These are phyloP conservation scores for Strigamia crassipes DNA, from an alignment of 2,888 invertebrate genomes.

Conservation along the genomic window DNA sequence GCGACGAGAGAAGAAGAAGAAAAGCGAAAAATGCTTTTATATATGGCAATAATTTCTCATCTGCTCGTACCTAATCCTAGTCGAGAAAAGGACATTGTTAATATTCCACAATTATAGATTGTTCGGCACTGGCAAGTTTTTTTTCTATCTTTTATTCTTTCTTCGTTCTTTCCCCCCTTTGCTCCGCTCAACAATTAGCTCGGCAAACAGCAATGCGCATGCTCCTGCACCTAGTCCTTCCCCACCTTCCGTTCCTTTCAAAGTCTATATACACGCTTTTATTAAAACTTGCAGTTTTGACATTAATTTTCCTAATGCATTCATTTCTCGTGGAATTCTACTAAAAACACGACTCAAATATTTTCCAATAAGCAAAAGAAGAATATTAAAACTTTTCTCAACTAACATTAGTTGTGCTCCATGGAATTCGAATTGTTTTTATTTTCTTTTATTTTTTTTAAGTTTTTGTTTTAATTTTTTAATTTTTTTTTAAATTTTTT, in stretches of 20 bases:
- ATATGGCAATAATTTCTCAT: slow-evolving; percentile 23
- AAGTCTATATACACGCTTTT: neutral
- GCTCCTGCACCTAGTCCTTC: neutral
- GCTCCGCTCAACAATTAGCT: neutral
- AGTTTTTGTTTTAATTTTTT: too few species aligned
- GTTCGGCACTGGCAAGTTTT: neutral
- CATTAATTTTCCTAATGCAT: slow-evolving; percentile 29
- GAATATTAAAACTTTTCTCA: neutral
- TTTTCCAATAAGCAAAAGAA: neutral
- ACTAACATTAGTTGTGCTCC: neutral
- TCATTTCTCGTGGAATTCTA: slow-evolving; percentile 44
- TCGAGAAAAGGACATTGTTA: neutral
- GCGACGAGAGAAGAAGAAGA: neutral
- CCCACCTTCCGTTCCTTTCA: neutral
- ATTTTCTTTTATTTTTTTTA: too few species aligned
- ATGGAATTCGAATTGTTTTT: too few species aligned
- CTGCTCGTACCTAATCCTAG: neutral
- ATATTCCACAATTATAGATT: slow-evolving; percentile 12
- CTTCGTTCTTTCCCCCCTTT: neutral
- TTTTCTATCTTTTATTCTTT: neutral
- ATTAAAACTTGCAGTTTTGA: slow-evolving; percentile 31
- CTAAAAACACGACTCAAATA: slow-evolving; percentile 33
- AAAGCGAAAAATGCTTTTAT: neutral
- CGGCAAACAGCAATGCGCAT: neutral
- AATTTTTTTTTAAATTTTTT: too few species aligned